Evolutionary conservation across 1,140 invertebrate genomes (phyloP).

Genomic region (Harlomillsia oculata): DNA sequence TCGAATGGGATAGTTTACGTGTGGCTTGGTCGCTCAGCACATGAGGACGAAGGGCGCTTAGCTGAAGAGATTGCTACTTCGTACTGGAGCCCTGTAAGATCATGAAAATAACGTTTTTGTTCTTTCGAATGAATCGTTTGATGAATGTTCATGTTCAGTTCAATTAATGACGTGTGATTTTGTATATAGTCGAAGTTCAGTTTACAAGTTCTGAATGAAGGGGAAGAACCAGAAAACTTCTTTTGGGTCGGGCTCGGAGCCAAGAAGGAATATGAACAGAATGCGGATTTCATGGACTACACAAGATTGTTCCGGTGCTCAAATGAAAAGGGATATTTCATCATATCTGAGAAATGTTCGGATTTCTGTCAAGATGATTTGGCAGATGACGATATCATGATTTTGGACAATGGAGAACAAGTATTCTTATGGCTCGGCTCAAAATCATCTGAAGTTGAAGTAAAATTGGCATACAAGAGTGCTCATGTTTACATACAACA

Average conservation of each 20-base stretch:
- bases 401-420: constrained; percentile 94
- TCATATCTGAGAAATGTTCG: constrained; percentile 97
- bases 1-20: constrained; percentile 91
- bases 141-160: no score
- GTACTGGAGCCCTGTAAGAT: constrained; percentile 71
- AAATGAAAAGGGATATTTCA: constrained; percentile 98
- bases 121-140: no score
- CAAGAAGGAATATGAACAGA: constrained; percentile 79
- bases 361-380: constrained; percentile 99
- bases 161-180: neutral
- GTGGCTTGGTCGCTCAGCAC: constrained; percentile 86
- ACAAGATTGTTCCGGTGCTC: constrained; percentile 95
- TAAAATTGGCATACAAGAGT: constrained; percentile 96
- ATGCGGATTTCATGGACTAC: constrained; percentile 88
- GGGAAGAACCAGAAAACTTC: constrained; percentile 97
- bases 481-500: constrained; percentile 99
- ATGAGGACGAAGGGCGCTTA: constrained; percentile 76
- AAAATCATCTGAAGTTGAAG: constrained; percentile 94
- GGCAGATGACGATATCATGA: constrained; percentile 99
- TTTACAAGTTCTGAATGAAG: constrained; percentile 80
- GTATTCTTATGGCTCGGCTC: constrained; percentile 97
- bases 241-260: constrained; percentile 95
- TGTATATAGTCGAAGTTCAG: constrained; percentile 61
- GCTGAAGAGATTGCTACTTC: constrained; percentile 87
- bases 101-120: constrained; percentile 1